A percentile compares a stretch with the other conserved stretches of the same genome.
Evolutionary conservation across 2,797 vertebrate genomes (phyloP).

Genomic region (Ptychadena robeensis): DNA sequence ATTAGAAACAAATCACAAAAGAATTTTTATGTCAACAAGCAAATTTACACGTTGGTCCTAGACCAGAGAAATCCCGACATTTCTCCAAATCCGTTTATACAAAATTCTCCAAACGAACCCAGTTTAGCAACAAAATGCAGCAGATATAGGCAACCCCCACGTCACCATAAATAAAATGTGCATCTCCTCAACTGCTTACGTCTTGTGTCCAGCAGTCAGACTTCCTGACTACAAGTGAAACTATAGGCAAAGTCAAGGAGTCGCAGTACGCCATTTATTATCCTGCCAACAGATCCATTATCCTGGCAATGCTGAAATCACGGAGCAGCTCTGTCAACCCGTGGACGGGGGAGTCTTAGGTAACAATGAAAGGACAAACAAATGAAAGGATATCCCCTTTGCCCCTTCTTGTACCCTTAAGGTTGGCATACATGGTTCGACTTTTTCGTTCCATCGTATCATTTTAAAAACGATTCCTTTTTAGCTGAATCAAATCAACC

Average conservation of each 20-base stretch:
- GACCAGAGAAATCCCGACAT: slow-evolving; percentile 5
- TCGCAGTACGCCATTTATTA: too few species aligned
- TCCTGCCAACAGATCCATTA: too few species aligned
- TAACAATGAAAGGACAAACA: too few species aligned
- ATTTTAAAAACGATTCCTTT: too few species aligned
- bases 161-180: not conserved
- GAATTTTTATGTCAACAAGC: not conserved
- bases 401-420: too few species aligned
- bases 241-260: not conserved
- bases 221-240: not conserved
- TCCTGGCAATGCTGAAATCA: too few species aligned
- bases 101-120: not conserved
- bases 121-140: not conserved
- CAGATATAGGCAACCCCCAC: not conserved
- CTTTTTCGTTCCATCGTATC: too few species aligned
- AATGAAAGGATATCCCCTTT: too few species aligned
- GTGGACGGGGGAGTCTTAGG: too few species aligned
- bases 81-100: not conserved
- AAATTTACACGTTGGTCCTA: not conserved
- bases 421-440: too few species aligned
- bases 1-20: not conserved
- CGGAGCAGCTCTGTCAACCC: too few species aligned
- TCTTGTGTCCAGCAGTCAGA: not conserved
- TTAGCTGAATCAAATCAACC: too few species aligned
- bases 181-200: not conserved